Conservation (phyloP, 2,797 vertebrate genomes). For the Cuniculus paca region DNA sequence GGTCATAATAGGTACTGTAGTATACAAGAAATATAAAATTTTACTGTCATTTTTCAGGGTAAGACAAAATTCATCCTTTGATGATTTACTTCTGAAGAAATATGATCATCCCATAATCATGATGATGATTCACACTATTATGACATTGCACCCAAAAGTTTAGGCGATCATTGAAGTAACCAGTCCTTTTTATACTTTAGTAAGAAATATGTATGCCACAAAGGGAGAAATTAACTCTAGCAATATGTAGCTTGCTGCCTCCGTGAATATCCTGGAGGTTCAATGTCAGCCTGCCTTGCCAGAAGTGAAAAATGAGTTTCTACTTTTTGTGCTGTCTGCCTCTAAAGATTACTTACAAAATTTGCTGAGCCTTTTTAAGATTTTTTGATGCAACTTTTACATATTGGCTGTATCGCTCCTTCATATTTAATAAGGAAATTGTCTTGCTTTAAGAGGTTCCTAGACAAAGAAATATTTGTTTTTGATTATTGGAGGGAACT, state of each 20-base stretch:
- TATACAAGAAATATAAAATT: not conserved
- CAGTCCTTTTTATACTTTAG: not conserved
- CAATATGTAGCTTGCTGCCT: not conserved
- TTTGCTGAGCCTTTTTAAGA: not conserved
- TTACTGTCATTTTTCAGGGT: not conserved
- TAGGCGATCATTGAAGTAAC: not conserved
- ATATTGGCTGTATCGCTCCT: not conserved
- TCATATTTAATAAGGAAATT: not conserved
- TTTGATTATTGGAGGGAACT: not conserved
- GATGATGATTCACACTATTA: not conserved
- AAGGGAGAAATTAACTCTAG: not conserved
- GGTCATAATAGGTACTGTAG: not conserved
- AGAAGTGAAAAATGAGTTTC: not conserved
- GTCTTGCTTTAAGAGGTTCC: not conserved
- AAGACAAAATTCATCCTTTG: not conserved
- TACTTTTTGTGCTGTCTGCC: not conserved
- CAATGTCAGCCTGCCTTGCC: not conserved
- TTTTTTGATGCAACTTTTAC: not conserved
- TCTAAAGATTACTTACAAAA: not conserved
- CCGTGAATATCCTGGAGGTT: not conserved
- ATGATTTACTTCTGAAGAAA: not conserved
- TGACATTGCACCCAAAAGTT: not conserved
- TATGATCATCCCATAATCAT: not conserved
- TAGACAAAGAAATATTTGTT: not conserved
- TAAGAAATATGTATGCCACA: not conserved